Conservation (phyloP, 2,888 invertebrate species). For the Dasypolia templi region DNA sequence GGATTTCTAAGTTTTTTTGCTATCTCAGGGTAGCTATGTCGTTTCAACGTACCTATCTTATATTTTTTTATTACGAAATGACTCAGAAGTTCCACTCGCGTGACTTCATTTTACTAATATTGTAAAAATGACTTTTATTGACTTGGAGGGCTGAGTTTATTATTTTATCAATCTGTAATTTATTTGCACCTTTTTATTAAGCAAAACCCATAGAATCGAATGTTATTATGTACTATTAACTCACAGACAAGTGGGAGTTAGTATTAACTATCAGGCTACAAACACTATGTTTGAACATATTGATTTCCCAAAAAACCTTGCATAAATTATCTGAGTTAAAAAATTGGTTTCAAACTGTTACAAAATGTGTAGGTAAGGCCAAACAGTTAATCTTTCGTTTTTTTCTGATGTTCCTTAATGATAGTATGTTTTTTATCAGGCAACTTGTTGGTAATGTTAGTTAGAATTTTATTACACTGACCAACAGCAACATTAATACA, state of each 20-base stretch:
- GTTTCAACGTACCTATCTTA: constrained; percentile 17
- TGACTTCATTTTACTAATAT: constrained; percentile 19
- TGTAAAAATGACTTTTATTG: background rate
- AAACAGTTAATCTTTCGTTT: background rate
- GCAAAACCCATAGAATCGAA: background rate
- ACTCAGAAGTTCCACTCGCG: constrained; percentile 18
- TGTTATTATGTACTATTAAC: background rate
- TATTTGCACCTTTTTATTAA: background rate
- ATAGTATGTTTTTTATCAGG: background rate
- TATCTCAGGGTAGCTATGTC: constrained; percentile 20
- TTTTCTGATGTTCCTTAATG: background rate
- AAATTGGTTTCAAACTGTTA: background rate
- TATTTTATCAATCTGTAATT: background rate
- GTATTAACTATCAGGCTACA: background rate
- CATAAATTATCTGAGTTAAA: background rate
- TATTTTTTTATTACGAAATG: constrained; percentile 11
- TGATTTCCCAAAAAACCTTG: background rate
- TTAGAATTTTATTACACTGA: background rate
- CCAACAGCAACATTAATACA: background rate
- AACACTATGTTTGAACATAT: no score
- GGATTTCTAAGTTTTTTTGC: constrained; percentile 24
- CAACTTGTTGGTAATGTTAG: background rate
- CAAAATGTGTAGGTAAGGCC: background rate
- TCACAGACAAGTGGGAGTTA: background rate
- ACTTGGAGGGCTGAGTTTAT: background rate